phyloP scores from a whole-genome alignment of 1,140 invertebrate species.

The Heliconius congener region DNA sequence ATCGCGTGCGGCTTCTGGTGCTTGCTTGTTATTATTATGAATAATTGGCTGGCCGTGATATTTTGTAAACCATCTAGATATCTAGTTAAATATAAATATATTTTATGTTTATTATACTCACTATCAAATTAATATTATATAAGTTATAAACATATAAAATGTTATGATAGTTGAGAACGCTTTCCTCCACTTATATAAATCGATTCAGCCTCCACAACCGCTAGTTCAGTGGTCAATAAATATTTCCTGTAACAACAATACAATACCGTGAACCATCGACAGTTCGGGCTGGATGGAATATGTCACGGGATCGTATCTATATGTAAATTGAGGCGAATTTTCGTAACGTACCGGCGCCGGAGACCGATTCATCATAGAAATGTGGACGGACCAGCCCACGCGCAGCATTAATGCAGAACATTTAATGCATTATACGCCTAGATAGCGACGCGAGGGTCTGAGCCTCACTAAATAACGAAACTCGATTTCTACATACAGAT shows the following conservation, averaged over 20 bases:
- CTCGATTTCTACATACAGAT: constrained; percentile 43
- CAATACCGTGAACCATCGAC: constrained; percentile 54
- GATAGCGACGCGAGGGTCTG: constrained; percentile 47
- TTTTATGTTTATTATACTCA: neutral
- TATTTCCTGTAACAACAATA: constrained; percentile 62
- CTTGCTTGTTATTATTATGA: neutral
- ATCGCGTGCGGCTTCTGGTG: constrained; percentile 38
- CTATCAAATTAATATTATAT: neutral
- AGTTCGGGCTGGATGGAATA: constrained; percentile 46
- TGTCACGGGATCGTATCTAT: constrained; percentile 68
- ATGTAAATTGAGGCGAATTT: constrained; percentile 74
- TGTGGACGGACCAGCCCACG: constrained; percentile 74
- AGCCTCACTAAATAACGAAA: constrained; percentile 56
- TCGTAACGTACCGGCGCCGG: constrained; percentile 65
- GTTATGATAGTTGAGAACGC: constrained; percentile 23
- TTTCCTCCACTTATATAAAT: constrained; percentile 38
- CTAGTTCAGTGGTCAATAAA: constrained; percentile 57
- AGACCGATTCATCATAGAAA: constrained; percentile 76
- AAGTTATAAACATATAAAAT: constrained; percentile 15
- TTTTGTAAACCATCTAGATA: neutral
- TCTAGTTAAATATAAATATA: neutral
- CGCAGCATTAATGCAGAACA: constrained; percentile 60
- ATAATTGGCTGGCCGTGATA: neutral
- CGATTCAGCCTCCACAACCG: constrained; percentile 38
- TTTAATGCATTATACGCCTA: constrained; percentile 62